phyloP scores from a whole-genome alignment of 2,797 vertebrate species.

The Chromobotia macracanthus region DNA sequence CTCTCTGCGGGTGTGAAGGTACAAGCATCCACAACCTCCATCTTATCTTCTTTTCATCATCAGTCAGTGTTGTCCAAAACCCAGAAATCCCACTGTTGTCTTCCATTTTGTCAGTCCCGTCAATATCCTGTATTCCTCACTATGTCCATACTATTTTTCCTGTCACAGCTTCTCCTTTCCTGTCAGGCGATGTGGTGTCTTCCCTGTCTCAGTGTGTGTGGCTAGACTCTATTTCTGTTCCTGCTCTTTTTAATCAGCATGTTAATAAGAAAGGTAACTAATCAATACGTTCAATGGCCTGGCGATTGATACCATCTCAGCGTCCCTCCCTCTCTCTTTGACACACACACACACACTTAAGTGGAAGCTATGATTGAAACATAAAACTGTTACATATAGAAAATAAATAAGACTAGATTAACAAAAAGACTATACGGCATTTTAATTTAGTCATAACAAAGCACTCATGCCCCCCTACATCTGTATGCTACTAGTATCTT shows the following conservation, averaged over 20 bases:
- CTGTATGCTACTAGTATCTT: constrained; percentile 39
- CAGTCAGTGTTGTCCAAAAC: constrained; percentile 34
- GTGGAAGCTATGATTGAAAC: constrained; percentile 52
- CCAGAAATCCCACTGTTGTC: constrained; percentile 5
- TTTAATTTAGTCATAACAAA: neutral
- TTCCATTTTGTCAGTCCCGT: constrained; percentile 27
- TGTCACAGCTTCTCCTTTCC: constrained; percentile 42
- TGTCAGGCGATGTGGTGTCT: constrained; percentile 70
- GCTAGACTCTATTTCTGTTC: constrained; percentile 65
- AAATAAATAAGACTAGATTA: constrained; percentile 47
- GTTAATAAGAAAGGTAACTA: constrained; percentile 82
- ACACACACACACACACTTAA: constrained; percentile 53
- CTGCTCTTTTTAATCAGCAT: constrained; percentile 81
- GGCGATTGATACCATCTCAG: constrained; percentile 80
- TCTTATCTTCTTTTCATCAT: constrained; percentile 43
- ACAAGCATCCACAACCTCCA: constrained; percentile 54
- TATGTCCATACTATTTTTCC: constrained; percentile 41
- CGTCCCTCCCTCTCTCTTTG: constrained; percentile 71
- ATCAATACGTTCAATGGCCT: constrained; percentile 82
- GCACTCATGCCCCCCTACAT: neutral
- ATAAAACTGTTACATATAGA: constrained; percentile 50
- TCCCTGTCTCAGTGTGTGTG: constrained; percentile 65
- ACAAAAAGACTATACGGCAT: neutral
- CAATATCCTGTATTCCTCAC: constrained; percentile 20
- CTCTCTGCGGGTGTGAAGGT: constrained; percentile 64